Base-by-base conservation (phyloP, 2,888 invertebrate genomes). In the Lumbricus terrestris region DNA sequence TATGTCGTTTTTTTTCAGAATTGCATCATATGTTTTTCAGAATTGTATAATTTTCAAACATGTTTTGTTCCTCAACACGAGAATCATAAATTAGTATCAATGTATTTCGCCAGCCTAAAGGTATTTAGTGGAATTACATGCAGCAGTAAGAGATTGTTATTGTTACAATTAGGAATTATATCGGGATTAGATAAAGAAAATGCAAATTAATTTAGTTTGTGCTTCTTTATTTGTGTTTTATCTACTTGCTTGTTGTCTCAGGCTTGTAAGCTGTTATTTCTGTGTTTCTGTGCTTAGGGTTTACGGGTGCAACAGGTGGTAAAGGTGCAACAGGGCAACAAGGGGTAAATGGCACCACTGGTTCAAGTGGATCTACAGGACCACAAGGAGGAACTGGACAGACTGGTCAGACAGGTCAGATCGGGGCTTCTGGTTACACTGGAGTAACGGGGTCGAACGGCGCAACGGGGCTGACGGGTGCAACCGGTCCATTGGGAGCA, bases 401-500 rank as follows among this genome's bases (percentile, higher is more conserved):
- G 8, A 42, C 29, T 3, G 89, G 89, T 88, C 89, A 88, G 16
- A 88, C 42, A 34, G 42, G 89, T 38, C 42, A 42, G 89, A 38
- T 33, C 6, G 90, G 90, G 35, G 33, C 82, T 42, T 23, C 47
- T 38, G 89, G 89, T 1, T 16, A 33, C 29, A 47, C 23, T 82
- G 90, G 90, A 35, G 54, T 18, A 16, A 35, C 85, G n/a, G 90
- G 90, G 5, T 2, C 16, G 23, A 20, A 1, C 33, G 90, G 90
- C 15, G 18, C 42, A 15, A 37, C 29, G 13, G 90, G 90, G 11
- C 23, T 33, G 23, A 33, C 88, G n/a, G 40, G 91, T n/a, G 5
- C 82, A 20, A 37, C 90, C 38, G 91, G 91, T 29, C 89, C 89
- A 11, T 37, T 42, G n/a, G 91, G 91, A 89, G 34, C 69, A 37